Evolutionary conservation across 2,888 invertebrate genomes (phyloP), one percentile per base, ranked within the genome.

Genomic region (Hirtodrosophila histrioides): DNA sequence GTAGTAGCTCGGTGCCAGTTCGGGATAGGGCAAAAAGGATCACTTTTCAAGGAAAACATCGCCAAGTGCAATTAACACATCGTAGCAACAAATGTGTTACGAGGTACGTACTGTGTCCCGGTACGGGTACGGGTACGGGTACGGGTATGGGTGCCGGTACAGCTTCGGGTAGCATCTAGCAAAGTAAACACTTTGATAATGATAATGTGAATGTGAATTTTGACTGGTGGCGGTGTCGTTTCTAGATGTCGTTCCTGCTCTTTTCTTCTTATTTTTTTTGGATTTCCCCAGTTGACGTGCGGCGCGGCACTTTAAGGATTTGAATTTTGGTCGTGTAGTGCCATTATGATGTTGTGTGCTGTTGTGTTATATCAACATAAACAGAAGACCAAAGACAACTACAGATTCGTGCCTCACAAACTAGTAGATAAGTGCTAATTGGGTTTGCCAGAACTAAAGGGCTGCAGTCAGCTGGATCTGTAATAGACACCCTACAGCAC

Each of bases 41-140:
- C 88, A 84, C 55, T 85, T 85, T 84, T 76, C 85, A 86, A 84
- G 88, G 70, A 86, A 85, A 85, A 88, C 85, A 86, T 78, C 56
- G 84, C 81, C 86, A 81, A 78, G 84, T 86, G 74, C 87, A 85
- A 85, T 85, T 85, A 88, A 88, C 85, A 85, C 85, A 81, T 85
- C 58, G 57, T 48, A 53, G 46, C 56, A 55, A 44, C 51, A 45
- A 57, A 79, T 75, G 63, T 79, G 83, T 63, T 43, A 54, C 77
- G 58, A 72, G 54, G 43, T 41, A 46, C 45, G 48, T 46, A 45
- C 33, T 8, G 31, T 17, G 6, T 3, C 9, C 6, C 37, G 39
- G 11, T 33, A 33, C 43, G 31, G 17, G 35, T 41, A 31, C 27
- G 27, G 27, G 27, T 27, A 2, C 17, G n/a, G 39, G 11, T 33